These are phyloP conservation scores for Chesias legatella DNA, from an alignment of 2,888 invertebrate genomes.

Conservation along the genomic window DNA sequence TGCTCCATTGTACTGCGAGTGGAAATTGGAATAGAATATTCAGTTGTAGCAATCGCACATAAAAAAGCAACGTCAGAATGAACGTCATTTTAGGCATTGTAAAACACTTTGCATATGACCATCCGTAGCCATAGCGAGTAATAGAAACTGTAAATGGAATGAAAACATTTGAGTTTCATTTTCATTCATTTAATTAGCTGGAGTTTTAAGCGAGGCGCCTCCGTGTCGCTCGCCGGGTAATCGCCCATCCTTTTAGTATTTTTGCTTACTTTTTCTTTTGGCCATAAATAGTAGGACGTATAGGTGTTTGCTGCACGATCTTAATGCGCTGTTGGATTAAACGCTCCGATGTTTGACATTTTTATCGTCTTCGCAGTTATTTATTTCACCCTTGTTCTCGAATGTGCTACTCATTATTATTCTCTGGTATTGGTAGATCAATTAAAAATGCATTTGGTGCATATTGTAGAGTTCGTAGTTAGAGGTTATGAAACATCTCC, in stretches of 20 bases:
- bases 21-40: slow-evolving; percentile 31
- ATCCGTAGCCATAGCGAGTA: slow-evolving; percentile 43
- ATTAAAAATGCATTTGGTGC: no score
- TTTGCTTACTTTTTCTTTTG: slow-evolving; percentile 42
- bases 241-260: slow-evolving; percentile 54
- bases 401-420: no score
- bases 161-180: slow-evolving; percentile 76
- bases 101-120: slow-evolving; percentile 58
- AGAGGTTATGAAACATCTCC: no score
- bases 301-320: slow-evolving; percentile 7
- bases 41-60: slow-evolving; percentile 34
- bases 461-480: no score
- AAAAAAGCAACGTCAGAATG: slow-evolving; percentile 30
- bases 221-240: slow-evolving; percentile 54
- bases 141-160: slow-evolving; percentile 65
- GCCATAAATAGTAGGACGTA: slow-evolving; percentile 9
- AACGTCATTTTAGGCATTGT: slow-evolving; percentile 44
- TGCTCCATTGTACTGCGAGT: slow-evolving; percentile 24
- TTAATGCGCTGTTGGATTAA: slow-evolving; percentile 12
- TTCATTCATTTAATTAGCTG: slow-evolving; percentile 75
- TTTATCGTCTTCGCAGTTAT: slow-evolving; percentile 23
- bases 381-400: background rate
- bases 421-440: no score
- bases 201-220: slow-evolving; percentile 70
- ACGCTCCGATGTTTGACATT: slow-evolving; percentile 11